Base-by-base conservation (phyloP, 2,888 invertebrate species). In the Podotricha telesiphe region DNA sequence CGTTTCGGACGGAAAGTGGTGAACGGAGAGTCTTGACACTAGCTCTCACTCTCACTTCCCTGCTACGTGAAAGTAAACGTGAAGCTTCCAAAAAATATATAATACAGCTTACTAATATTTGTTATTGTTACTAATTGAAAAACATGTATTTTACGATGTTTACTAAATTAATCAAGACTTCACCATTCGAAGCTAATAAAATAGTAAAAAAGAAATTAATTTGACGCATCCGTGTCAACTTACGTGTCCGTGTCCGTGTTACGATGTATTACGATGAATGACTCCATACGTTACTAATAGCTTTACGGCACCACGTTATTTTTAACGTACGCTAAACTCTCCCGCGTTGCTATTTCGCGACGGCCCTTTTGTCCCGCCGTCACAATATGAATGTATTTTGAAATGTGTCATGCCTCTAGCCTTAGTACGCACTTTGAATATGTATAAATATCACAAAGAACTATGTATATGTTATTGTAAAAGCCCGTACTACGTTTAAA, bases 281-380 rank as follows among this genome's bases (percentile, higher is more conserved):
- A 80, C 79, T 79, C 74, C 78, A 76, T 75, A 73, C 65, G 28
- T 37, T 20, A 59, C 45, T 68, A 70, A 68, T 61, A 67, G 45
- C 61, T 55, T 61, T 71, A 80, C 79, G 79, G 80, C 78, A 79
- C 75, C 77, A 67, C 69, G 75, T 81, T 88, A 86, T 88, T 86
- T 86, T 83, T 83, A 81, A 78, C 78, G 65, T 74, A 50, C 75
- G 75, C 75, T 79, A 74, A 75, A 78, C 79, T 85, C 89, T 86
- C 89, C 89, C 87, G 84, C 88, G 75, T 79, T 75, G 77, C 82
- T 84, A 84, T 88, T 89, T 87, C 79, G 86, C 86, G 84, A 84
- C 79, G 78, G 48, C 68, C 71, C 73, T 71, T 69, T 65, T 53
- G 65, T 59, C 69, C 56, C 50, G 22, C 68, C 67, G 45, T 72